phyloP scores from a whole-genome alignment of 1,140 invertebrate genomes.

The Neodiprion virginianus region DNA sequence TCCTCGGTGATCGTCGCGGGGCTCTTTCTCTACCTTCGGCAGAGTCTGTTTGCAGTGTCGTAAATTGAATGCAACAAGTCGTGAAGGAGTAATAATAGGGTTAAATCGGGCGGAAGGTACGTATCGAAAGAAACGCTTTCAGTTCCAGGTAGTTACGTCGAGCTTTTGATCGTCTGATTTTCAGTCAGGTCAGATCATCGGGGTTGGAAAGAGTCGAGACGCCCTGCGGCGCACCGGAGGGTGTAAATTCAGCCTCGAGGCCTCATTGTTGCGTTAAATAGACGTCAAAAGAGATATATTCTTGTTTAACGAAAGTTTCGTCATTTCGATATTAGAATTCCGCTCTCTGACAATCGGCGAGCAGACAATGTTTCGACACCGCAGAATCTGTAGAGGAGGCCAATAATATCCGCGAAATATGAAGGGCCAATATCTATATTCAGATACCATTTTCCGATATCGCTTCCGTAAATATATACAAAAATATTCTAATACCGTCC shows the following conservation, averaged over 20 bases:
- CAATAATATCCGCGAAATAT: neutral
- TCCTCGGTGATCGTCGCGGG: neutral
- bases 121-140: neutral
- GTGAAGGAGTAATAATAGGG: neutral
- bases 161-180: slow-evolving; percentile 1
- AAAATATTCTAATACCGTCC: neutral
- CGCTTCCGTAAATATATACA: neutral
- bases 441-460: neutral
- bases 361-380: no score
- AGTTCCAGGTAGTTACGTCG: neutral
- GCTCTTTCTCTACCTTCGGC: no score
- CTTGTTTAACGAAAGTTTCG: no score
- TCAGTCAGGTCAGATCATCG: neutral
- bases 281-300: no score
- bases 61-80: slow-evolving; percentile 7
- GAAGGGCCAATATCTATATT: neutral
- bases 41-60: neutral
- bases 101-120: neutral
- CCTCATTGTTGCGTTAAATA: no score
- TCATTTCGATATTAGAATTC: no score
- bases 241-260: neutral
- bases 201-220: neutral
- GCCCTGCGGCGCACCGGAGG: neutral
- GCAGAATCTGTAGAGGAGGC: no score
- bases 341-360: no score